phyloP scores from a whole-genome alignment of 2,888 invertebrate species.

The Drosophila longiperda region DNA sequence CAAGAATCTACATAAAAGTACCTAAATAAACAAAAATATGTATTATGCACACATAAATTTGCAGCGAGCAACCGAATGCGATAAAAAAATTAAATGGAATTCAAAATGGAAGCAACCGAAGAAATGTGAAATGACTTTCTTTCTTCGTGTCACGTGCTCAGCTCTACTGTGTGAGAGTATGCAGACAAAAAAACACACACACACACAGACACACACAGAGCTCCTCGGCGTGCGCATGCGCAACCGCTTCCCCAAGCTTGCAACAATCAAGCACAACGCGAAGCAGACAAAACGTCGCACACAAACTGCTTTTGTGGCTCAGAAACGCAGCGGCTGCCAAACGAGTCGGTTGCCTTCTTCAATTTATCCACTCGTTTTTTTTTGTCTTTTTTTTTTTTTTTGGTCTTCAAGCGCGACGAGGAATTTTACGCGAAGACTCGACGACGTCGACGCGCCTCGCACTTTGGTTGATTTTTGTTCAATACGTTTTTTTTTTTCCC shows the following conservation, averaged over 20 bases:
- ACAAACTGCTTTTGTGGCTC: slow-evolving; percentile 68
- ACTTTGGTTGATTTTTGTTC: slow-evolving; percentile 26
- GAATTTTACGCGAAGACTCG: slow-evolving; percentile 15
- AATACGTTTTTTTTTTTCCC: slow-evolving; percentile 24
- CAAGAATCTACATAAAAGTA: neutral
- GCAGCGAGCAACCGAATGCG: neutral
- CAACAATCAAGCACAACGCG: slow-evolving; percentile 52
- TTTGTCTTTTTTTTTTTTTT: slow-evolving; percentile 19
- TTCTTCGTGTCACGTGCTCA: slow-evolving; percentile 46
- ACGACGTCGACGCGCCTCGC: slow-evolving; percentile 23
- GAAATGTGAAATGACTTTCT: neutral
- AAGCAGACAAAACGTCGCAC: slow-evolving; percentile 65
- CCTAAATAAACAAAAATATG: neutral
- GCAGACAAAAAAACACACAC: slow-evolving; percentile 3
- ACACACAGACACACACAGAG: neutral
- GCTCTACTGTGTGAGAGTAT: slow-evolving; percentile 12
- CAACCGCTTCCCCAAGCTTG: slow-evolving; percentile 53
- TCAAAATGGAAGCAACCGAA: no score
- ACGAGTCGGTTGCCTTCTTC: slow-evolving; percentile 71
- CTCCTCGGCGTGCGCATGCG: slow-evolving; percentile 58
- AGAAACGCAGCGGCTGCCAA: slow-evolving; percentile 80
- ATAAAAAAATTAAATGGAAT: neutral
- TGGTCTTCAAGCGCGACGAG: slow-evolving; percentile 28
- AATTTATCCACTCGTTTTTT: slow-evolving; percentile 24
- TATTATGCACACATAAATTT: neutral